These are phyloP conservation scores for Atractosteus spatula DNA, from an alignment of 2,113 vertebrate species.

Conservation along the genomic window DNA sequence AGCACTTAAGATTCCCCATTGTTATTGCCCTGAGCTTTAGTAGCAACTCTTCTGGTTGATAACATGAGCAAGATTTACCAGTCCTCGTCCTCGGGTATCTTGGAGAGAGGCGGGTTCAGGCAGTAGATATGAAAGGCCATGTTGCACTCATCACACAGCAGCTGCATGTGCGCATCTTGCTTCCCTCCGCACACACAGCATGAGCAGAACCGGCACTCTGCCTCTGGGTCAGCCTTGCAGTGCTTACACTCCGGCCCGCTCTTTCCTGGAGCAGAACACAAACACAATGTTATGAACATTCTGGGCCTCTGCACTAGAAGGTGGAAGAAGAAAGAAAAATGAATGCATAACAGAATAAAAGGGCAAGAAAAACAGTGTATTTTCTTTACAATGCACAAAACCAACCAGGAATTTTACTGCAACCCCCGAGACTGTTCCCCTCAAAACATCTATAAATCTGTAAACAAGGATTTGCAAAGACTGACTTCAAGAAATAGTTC, in stretches of 20 bases:
- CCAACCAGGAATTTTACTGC: no score
- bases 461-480: no score
- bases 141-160: conserved; percentile 97
- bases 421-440: no score
- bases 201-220: conserved; percentile 90
- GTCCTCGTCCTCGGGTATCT: conserved; percentile 95
- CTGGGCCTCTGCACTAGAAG: no score
- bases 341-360: no score
- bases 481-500: no score
- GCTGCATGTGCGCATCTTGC: conserved; percentile 94
- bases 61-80: conserved; percentile 71
- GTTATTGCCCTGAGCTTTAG: no score
- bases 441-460: no score
- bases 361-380: no score
- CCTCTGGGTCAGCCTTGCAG: conserved; percentile 90
- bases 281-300: background rate
- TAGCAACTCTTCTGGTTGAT: background rate
- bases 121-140: conserved; percentile 99
- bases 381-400: no score
- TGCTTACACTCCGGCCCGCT: conserved; percentile 96
- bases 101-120: conserved; percentile 88
- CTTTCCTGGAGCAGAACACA: conserved; percentile 74
- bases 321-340: no score
- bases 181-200: conserved; percentile 95
- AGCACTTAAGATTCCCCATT: no score